A percentile compares a stretch with the other conserved stretches of the same genome.
Conservation (phyloP, 2,113 vertebrate genomes). For the Campylorhamphus procurvoides region DNA sequence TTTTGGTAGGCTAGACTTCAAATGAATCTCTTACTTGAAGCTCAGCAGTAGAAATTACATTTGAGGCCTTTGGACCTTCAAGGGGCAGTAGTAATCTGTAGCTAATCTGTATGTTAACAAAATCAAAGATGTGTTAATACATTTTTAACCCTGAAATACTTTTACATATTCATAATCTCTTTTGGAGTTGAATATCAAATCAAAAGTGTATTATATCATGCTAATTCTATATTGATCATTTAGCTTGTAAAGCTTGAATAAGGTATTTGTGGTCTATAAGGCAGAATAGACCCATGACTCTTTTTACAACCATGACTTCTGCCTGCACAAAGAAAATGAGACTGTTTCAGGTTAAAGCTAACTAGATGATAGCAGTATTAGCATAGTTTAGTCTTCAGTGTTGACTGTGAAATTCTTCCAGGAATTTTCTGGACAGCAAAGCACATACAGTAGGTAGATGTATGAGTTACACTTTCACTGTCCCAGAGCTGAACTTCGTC, state of each 20-base stretch:
- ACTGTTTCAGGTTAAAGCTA: background rate
- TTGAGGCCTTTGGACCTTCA: background rate
- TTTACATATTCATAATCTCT: background rate
- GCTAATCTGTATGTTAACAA: background rate
- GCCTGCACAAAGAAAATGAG: background rate
- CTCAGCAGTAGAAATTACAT: background rate
- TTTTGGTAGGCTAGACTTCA: background rate
- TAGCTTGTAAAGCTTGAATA: background rate
- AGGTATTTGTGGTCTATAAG: background rate
- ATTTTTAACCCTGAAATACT: background rate
- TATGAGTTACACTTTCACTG: background rate
- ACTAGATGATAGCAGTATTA: background rate
- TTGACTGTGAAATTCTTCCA: background rate
- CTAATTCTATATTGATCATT: background rate
- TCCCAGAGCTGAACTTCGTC: background rate
- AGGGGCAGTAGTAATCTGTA: background rate
- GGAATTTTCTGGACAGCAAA: background rate
- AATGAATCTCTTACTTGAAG: background rate
- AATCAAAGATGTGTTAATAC: background rate
- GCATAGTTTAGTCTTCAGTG: background rate
- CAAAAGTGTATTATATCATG: background rate
- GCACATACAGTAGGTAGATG: background rate
- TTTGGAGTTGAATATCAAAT: background rate
- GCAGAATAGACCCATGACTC: background rate
- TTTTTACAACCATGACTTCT: background rate